Evolutionary conservation across 2,888 invertebrate genomes (phyloP).

Genomic region (Oxystoma pomonae): DNA sequence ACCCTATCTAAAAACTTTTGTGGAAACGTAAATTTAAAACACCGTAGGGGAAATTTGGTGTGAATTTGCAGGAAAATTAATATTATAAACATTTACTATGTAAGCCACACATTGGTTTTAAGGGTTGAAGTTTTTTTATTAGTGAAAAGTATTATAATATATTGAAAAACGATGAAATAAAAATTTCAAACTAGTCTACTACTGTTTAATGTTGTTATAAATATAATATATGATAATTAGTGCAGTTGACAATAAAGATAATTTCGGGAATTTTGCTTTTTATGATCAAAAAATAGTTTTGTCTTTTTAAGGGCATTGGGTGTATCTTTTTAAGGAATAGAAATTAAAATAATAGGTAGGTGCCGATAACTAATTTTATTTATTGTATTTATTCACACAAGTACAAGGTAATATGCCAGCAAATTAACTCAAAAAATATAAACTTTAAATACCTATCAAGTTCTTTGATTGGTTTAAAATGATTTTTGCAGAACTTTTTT

Average conservation of each 20-base stretch:
- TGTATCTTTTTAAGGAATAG: no score
- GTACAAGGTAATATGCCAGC: no score
- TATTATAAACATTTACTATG: not conserved
- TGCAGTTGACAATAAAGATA: conserved; percentile 47
- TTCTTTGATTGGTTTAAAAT: no score
- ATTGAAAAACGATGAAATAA: conserved; percentile 49
- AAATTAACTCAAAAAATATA: no score
- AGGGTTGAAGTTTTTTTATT: conserved; percentile 44
- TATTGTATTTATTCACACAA: no score
- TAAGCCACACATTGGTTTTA: not conserved
- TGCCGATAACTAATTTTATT: no score
- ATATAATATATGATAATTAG: conserved; percentile 38
- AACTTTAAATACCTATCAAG: no score
- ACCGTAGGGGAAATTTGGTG: not conserved
- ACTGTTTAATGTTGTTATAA: conserved; percentile 49
- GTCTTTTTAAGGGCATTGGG: no score
- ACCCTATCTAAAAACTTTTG: not conserved
- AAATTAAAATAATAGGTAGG: no score
- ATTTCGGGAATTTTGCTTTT: conserved; percentile 45
- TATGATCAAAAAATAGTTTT: conserved; percentile 14
- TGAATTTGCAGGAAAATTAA: not conserved
- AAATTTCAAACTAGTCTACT: conserved; percentile 47
- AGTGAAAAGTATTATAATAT: conserved; percentile 50
- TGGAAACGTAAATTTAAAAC: not conserved
- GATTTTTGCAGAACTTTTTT: no score